Evolutionary conservation across 2,888 invertebrate genomes (phyloP).

Genomic region (Galerucella calmariensis): DNA sequence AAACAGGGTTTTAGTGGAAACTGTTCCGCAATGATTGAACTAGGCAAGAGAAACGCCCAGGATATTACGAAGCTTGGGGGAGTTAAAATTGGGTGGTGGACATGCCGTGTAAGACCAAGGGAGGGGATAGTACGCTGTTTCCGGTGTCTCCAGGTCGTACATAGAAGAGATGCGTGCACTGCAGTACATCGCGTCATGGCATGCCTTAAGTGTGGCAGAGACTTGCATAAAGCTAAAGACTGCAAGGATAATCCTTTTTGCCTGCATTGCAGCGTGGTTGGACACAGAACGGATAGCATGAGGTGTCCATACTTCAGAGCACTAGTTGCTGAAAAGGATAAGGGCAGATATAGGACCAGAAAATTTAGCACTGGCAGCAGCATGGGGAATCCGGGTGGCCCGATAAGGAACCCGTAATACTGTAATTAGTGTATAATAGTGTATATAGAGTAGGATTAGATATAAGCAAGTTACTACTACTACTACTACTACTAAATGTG

Average conservation of each 20-base stretch:
- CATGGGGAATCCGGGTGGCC: not conserved
- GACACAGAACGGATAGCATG: slow-evolving; percentile 25
- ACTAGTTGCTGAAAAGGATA: slow-evolving; percentile 7
- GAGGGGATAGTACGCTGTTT: not conserved
- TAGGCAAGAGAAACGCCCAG: not conserved
- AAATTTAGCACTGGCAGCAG: not conserved
- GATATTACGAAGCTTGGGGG: not conserved
- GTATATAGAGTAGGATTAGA: not conserved
- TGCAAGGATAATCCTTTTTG: slow-evolving; percentile 16
- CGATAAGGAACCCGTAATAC: not conserved
- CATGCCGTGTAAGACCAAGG: not conserved
- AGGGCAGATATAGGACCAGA: not conserved
- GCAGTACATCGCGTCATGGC: slow-evolving; percentile 16
- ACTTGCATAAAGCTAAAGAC: slow-evolving; percentile 21
- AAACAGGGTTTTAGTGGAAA: not conserved
- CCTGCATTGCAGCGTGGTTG: slow-evolving; percentile 3
- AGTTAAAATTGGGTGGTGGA: slow-evolving; percentile 1
- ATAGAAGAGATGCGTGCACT: slow-evolving; percentile 9
- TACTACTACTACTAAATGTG: too few species aligned
- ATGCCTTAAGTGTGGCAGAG: slow-evolving; percentile 31
- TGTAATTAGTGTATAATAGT: not conserved
- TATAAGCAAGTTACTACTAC: too few species aligned
- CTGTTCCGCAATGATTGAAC: not conserved
- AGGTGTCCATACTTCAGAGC: slow-evolving; percentile 20
- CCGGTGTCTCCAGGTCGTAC: slow-evolving; percentile 26